A percentile compares a stretch with the other conserved stretches of the same genome.
Conservation (phyloP, 1,140 invertebrate genomes). For the Sipha flava region DNA sequence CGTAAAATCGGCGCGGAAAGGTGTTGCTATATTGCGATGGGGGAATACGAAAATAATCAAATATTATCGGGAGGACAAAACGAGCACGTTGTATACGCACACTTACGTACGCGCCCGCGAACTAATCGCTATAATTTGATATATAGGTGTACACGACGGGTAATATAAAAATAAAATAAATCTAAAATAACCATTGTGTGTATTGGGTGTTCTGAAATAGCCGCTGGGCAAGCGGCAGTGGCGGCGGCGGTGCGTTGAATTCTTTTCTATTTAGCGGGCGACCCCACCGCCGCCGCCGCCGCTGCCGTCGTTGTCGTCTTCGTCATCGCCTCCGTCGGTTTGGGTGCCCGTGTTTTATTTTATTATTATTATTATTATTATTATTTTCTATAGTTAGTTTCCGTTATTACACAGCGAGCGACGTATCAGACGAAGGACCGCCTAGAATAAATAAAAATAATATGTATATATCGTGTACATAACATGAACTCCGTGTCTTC, state of each 20-base stretch:
- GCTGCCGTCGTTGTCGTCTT: background rate
- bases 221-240: background rate
- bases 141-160: background rate
- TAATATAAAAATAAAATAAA: slow-evolving; percentile 31
- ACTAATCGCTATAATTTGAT: background rate
- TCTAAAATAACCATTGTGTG: slow-evolving; percentile 28
- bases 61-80: no score
- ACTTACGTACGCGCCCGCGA: background rate
- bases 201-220: slow-evolving; percentile 16
- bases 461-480: background rate
- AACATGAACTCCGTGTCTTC: background rate
- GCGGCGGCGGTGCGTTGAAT: background rate
- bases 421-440: background rate
- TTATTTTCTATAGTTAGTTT: background rate
- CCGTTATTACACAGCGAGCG: background rate
- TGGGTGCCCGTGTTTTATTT: background rate
- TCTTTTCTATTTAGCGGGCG: slow-evolving; percentile 29
- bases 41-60: no score
- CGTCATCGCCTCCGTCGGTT: background rate
- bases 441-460: background rate
- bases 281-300: background rate
- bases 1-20: no score
- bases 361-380: background rate
- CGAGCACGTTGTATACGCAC: background rate
- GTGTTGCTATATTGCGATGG: no score